Conservation (phyloP, 1,140 invertebrate species). For the Trinorchestia longiramus region DNA sequence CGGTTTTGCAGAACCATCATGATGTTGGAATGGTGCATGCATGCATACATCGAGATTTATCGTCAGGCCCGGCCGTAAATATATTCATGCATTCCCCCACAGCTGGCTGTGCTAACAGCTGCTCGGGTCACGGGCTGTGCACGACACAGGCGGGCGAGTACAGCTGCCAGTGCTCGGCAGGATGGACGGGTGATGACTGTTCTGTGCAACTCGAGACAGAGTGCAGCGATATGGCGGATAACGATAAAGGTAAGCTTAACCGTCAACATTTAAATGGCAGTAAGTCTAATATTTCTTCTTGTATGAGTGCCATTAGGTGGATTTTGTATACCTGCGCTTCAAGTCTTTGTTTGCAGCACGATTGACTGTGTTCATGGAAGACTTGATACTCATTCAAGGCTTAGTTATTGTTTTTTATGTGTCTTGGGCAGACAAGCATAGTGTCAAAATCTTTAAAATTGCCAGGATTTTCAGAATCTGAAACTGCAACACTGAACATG, state of each 20-base stretch:
- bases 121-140: conserved; percentile 91
- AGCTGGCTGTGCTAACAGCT: conserved; percentile 96
- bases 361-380: too few relatives aligned
- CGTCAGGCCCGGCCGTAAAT: not conserved
- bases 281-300: too few relatives aligned
- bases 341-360: too few relatives aligned
- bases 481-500: not conserved
- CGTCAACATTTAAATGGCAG: too few relatives aligned
- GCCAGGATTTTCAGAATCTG: too few relatives aligned
- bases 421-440: too few relatives aligned
- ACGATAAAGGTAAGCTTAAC: conserved; percentile 85
- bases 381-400: too few relatives aligned
- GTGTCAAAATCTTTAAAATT: too few relatives aligned
- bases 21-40: not conserved
- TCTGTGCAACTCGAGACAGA: conserved; percentile 91
- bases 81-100: conserved; percentile 56
- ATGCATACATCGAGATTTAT: not conserved
- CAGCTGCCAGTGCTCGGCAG: conserved; percentile 89
- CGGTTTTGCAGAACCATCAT: not conserved
- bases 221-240: conserved; percentile 94
- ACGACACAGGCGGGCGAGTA: conserved; percentile 83
- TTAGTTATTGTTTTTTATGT: too few relatives aligned
- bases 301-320: too few relatives aligned
- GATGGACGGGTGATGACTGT: conserved; percentile 92
- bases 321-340: too few relatives aligned